Base-by-base conservation (phyloP, 2,797 vertebrate species). In the Columba guinea region DNA sequence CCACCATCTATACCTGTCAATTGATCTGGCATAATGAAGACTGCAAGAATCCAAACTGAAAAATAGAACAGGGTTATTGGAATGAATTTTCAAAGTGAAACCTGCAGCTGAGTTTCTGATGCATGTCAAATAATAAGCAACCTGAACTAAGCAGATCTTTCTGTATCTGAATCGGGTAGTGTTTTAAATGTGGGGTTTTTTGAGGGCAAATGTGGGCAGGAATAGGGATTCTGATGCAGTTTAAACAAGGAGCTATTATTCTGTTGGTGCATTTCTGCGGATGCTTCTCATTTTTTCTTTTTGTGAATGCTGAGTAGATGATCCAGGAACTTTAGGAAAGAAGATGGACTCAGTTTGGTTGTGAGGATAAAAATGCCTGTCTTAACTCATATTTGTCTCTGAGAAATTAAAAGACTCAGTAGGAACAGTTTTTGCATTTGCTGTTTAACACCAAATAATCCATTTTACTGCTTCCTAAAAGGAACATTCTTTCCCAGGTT, bases 391-490 rank as follows among this genome's bases (percentile, higher is more conserved):
- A 34, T 53, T 74, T 90, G 41, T 83, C 51, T 58, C 77, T 51
- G 23, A 34, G 46, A 91, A 90, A 82, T 56, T 27, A 1, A 24
- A 73, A 52, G 48, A 81, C n/a, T 82, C 0, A 0, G 4, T 12
- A 39, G 32, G 32, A 74, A 58, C 7, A 84, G 30, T 21, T 78
- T 95, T 93, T 94, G 39, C 51, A 32, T 86, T 94, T 80, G 39
- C 48, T 70, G 32, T 68, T 94, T 76, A 89, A 89, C 87, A 77
- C 20, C 26, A 82, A 80, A 73, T n/a, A 93, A 83, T 87, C 64
- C 2, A 35, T 44, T 16, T 84, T 64, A 6, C 58, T 62, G 26
- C 59, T 69, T 65, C 44, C 77, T 80, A 62, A 78, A 86, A 73
- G 26, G 30, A 63, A 70, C 39, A 13, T 53, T 84, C 48, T 77